These are phyloP conservation scores for Oryzias dopingdopingensis DNA, from an alignment of 2,797 vertebrate species.

Conservation along the genomic window DNA sequence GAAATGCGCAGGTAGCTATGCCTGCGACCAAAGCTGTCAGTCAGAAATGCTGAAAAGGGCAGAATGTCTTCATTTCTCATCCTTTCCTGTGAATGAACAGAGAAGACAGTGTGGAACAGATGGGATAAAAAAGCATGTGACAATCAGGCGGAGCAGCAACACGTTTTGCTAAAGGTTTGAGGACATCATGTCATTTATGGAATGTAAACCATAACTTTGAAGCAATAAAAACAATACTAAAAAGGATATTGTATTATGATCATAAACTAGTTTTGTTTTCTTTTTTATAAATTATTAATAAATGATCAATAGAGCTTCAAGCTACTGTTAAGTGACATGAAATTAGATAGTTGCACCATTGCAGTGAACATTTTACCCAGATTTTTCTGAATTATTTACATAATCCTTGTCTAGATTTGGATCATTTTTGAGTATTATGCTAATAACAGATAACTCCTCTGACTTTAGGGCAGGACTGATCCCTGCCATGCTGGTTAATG, in stretches of 20 bases:
- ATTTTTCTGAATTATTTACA: neutral
- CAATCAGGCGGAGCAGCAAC: neutral
- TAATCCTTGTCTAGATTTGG: neutral
- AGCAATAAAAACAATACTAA: no score
- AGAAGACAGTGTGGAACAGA: neutral
- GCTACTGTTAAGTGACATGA: neutral
- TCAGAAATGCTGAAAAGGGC: constrained; percentile 90
- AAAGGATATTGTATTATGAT: no score
- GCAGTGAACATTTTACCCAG: neutral
- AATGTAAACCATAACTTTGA: no score
- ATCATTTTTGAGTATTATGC: no score
- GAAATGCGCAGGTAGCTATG: constrained; percentile 96
- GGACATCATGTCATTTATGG: neutral
- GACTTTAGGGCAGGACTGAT: no score
- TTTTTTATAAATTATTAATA: no score
- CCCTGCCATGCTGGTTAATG: neutral
- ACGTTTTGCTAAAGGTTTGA: neutral
- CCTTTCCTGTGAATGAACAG: constrained; percentile 64
- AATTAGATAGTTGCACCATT: neutral
- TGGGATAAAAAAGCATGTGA: neutral
- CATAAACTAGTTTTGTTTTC: no score
- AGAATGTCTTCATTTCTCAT: constrained; percentile 62
- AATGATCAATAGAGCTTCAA: no score
- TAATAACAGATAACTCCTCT: neutral
- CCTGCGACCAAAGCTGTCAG: constrained; percentile 86